Conservation (phyloP, 2,888 invertebrate species). For the Nineta flava region DNA sequence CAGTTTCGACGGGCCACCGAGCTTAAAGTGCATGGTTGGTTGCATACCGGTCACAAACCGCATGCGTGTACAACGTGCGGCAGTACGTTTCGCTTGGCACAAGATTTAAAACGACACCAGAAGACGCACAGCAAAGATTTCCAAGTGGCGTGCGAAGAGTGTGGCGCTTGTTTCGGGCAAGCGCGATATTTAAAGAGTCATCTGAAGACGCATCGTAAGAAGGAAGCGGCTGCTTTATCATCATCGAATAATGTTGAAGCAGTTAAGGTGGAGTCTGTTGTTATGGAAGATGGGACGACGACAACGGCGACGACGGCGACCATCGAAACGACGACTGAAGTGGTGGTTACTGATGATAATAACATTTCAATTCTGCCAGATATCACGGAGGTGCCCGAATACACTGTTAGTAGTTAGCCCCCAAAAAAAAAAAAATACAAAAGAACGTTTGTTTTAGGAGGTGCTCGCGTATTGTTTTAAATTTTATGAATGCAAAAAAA, state of each 20-base stretch:
- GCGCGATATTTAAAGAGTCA: conserved; percentile 27
- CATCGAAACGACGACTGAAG: background rate
- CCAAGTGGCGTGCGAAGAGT: conserved; percentile 25
- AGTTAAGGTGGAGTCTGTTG: background rate
- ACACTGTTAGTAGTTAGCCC: too few species aligned
- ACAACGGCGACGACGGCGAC: background rate
- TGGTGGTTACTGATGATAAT: background rate
- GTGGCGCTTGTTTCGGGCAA: conserved; percentile 29
- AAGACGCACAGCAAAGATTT: conserved; percentile 26
- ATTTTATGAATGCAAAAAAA: too few species aligned
- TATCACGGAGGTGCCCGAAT: too few species aligned
- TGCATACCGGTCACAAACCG: conserved; percentile 38
- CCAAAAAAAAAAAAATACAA: too few species aligned
- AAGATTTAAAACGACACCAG: conserved; percentile 26
- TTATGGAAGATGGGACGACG: conserved; percentile 7
- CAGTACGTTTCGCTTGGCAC: conserved; percentile 30
- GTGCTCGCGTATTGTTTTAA: too few species aligned
- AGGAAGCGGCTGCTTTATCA: background rate
- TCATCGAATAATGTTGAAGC: too few species aligned
- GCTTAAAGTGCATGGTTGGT: conserved; percentile 33
- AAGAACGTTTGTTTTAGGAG: too few species aligned
- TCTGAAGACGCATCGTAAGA: conserved; percentile 13
- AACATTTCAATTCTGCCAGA: background rate
- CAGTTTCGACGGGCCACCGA: conserved; percentile 36
- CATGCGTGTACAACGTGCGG: conserved; percentile 34